These are phyloP conservation scores for Drosophila paulistorum DNA, from an alignment of 1,140 invertebrate species.

Conservation along the genomic window DNA sequence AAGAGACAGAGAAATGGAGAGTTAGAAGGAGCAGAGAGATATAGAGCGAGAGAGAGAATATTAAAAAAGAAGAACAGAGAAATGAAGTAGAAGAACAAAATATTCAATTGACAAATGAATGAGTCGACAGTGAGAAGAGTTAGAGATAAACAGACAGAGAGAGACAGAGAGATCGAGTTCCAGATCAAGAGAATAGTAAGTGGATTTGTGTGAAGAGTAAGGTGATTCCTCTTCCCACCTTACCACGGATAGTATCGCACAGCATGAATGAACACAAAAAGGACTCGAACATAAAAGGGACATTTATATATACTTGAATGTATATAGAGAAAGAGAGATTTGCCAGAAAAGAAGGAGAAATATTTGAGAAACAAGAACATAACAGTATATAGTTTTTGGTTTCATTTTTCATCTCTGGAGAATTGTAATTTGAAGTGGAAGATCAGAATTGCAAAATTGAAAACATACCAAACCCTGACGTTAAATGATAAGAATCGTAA, in stretches of 20 bases:
- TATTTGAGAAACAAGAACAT: too few relatives aligned
- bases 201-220: background rate
- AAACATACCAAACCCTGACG: background rate
- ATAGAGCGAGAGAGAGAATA: conserved; percentile 14
- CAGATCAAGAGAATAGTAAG: background rate
- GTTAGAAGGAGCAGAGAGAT: too few relatives aligned
- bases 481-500: background rate
- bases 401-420: background rate
- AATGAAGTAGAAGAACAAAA: conserved; percentile 25
- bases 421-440: background rate
- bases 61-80: background rate
- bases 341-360: background rate
- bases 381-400: too few relatives aligned
- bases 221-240: conserved; percentile 23
- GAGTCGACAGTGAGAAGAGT: conserved; percentile 10
- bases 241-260: too few relatives aligned
- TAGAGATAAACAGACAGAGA: background rate
- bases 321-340: conserved; percentile 10
- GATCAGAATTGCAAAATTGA: conserved; percentile 17
- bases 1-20: conserved; percentile 21
- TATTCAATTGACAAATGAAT: conserved; percentile 19
- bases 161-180: background rate
- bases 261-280: background rate
- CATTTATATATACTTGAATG: background rate
- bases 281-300: conserved; percentile 15